phyloP scores from a whole-genome alignment of 2,888 invertebrate species.

The Taenaris catops region DNA sequence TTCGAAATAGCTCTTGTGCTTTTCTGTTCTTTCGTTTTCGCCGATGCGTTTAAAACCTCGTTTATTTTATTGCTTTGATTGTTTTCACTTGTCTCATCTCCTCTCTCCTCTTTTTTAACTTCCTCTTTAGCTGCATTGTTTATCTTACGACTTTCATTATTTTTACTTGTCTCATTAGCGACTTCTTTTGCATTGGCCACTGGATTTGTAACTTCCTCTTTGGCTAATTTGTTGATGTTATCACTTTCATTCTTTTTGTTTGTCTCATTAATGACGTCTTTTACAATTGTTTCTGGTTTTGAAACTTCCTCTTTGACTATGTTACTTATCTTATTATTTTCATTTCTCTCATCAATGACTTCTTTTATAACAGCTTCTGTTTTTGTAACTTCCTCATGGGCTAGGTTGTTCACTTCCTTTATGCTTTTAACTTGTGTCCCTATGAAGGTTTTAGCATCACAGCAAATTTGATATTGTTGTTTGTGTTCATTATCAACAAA shows the following conservation, averaged over 20 bases:
- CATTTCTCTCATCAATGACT: not conserved
- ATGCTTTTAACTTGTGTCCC: too few species aligned
- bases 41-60: not conserved
- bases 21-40: not conserved
- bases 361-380: too few species aligned
- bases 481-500: slow-evolving; percentile 28
- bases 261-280: not conserved
- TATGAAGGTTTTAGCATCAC: too few species aligned
- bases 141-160: not conserved
- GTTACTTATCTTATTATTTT: not conserved
- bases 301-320: too few species aligned
- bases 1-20: not conserved
- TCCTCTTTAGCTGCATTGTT: too few species aligned
- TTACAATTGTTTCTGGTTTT: not conserved
- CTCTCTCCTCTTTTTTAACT: too few species aligned
- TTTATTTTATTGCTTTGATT: slow-evolving; percentile 6
- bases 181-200: slow-evolving; percentile 2
- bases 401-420: too few species aligned
- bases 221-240: not conserved
- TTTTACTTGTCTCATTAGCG: slow-evolving; percentile 5
- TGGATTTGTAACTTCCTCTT: too few species aligned
- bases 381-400: too few species aligned
- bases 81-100: too few species aligned
- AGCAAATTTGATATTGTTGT: slow-evolving; percentile 19
- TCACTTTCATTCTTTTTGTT: not conserved